Conservation (phyloP, 2,888 invertebrate genomes). For the Eudemis profundana region DNA sequence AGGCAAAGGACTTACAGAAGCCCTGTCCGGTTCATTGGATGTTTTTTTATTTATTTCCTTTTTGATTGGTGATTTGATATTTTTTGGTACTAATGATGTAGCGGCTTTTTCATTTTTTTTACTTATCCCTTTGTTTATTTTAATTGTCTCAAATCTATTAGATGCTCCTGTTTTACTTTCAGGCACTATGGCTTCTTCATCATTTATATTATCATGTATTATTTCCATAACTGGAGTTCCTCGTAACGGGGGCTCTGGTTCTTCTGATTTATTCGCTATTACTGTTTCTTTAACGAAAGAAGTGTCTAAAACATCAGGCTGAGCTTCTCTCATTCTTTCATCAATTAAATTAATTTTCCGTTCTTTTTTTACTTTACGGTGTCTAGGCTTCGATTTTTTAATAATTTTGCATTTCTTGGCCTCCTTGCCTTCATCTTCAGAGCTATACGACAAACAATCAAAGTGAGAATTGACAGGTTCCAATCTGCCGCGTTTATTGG, state of each 20-base stretch:
- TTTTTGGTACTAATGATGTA: not conserved
- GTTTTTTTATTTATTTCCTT: slow-evolving; percentile 4
- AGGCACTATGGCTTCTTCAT: slow-evolving; percentile 15
- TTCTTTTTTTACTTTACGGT: slow-evolving; percentile 42
- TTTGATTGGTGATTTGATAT: not conserved
- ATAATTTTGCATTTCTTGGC: slow-evolving; percentile 47
- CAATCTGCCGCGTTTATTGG: slow-evolving; percentile 48
- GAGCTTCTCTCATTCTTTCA: slow-evolving; percentile 65
- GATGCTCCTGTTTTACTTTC: not conserved
- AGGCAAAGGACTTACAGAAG: slow-evolving; percentile 69
- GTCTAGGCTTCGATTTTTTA: slow-evolving; percentile 42
- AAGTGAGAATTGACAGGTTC: too few species aligned
- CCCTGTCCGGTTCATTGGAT: slow-evolving; percentile 51
- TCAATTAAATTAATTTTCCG: slow-evolving; percentile 57
- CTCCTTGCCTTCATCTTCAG: slow-evolving; percentile 50
- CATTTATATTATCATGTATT: slow-evolving; percentile 50
- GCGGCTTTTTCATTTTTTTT: not conserved
- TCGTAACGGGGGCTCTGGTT: slow-evolving; percentile 52
- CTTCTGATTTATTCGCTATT: slow-evolving; percentile 41
- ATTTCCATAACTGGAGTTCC: slow-evolving; percentile 61
- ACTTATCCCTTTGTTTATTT: slow-evolving; percentile 43
- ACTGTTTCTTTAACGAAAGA: slow-evolving; percentile 58
- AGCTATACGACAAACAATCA: slow-evolving; percentile 15
- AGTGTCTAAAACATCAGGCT: slow-evolving; percentile 58
- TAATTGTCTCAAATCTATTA: slow-evolving; percentile 42